Conservation (phyloP, 2,113 vertebrate species). For the Gobio gobio region DNA sequence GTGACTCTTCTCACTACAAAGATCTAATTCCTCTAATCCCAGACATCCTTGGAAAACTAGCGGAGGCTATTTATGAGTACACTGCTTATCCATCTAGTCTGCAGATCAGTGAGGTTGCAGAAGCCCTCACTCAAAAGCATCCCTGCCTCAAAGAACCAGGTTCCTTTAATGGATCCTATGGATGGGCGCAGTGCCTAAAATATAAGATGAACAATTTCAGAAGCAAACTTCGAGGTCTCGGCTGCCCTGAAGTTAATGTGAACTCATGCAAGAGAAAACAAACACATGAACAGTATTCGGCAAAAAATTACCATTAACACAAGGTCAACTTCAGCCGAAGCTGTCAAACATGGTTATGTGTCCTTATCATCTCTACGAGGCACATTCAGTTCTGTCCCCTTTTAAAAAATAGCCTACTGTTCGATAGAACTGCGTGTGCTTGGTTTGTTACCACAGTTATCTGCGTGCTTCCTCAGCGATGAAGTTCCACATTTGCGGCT, state of each 20-base stretch:
- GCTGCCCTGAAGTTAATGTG: conserved; percentile 33
- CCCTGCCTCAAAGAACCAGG: conserved; percentile 26
- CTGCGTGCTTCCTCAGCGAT: too few relatives aligned
- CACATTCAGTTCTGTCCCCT: too few relatives aligned
- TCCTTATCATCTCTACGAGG: too few relatives aligned
- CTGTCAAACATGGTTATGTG: too few relatives aligned
- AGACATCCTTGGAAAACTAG: conserved; percentile 27
- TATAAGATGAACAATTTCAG: conserved; percentile 44
- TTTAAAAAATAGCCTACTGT: too few relatives aligned
- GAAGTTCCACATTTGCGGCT: too few relatives aligned
- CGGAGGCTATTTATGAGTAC: conserved; percentile 27
- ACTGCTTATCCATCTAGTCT: conserved; percentile 38
- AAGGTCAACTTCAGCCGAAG: too few relatives aligned
- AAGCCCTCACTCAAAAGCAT: neutral
- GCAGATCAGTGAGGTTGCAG: conserved; percentile 16
- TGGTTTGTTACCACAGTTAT: too few relatives aligned
- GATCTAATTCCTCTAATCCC: neutral
- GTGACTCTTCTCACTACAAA: conserved; percentile 11
- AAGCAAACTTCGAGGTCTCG: conserved; percentile 21
- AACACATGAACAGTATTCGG: conserved; percentile 1
- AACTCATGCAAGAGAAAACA: conserved; percentile 17
- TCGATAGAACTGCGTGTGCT: too few relatives aligned
- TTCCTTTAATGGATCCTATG: conserved; percentile 26
- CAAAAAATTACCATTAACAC: too few relatives aligned
- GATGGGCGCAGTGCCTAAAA: conserved; percentile 1